Base-by-base conservation (phyloP, 2,113 vertebrate genomes). In the Chunga burmeisteri region DNA sequence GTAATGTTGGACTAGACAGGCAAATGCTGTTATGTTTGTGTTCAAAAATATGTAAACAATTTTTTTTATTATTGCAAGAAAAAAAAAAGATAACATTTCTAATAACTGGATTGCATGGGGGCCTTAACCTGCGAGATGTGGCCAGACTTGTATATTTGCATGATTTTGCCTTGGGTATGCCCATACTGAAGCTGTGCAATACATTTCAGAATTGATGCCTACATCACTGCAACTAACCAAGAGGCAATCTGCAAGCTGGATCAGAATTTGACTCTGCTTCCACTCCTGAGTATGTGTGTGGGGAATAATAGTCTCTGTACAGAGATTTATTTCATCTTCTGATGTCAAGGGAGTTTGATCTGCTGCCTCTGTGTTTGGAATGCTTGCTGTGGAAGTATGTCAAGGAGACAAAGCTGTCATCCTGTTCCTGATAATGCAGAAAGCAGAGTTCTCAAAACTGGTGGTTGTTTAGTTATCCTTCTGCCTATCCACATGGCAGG, bases 301-400 rank as follows among this genome's bases (percentile, higher is more conserved):
- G 58, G 82, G 50, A 88, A 77, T 85, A 85, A 80, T 71, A 47
- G 59, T 72, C 70, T 90, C 59, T 44, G 42, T 92, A 50, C 38
- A 81, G 63, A 90, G 52, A 71, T 86, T 80, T 94, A 77, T 95
- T 95, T 93, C 19, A 87, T 90, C 27, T 87, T 93, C 73, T 92
- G 38, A 32, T 70, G 58, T 70, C 85, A 63, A 62, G 71, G 59
- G 86, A 88, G 22, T 93, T 58, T 66, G 50, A 78, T 90, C 72
- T 88, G 46, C 71, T 81, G 34, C 0, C 8, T 66, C 50, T 88
- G 61, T 81, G 59, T 90, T 93, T 67, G 55, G 50, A 90, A 74
- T 50, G 10, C 67, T 90, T 6, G 11, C 72, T 78, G 9, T 71
- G 44, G 67, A 96, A 86, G 59, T 94, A 86, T 91, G 90, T 96